Evolutionary conservation across 2,888 invertebrate species (phyloP).

Genomic region (Xestia c-nigrum): DNA sequence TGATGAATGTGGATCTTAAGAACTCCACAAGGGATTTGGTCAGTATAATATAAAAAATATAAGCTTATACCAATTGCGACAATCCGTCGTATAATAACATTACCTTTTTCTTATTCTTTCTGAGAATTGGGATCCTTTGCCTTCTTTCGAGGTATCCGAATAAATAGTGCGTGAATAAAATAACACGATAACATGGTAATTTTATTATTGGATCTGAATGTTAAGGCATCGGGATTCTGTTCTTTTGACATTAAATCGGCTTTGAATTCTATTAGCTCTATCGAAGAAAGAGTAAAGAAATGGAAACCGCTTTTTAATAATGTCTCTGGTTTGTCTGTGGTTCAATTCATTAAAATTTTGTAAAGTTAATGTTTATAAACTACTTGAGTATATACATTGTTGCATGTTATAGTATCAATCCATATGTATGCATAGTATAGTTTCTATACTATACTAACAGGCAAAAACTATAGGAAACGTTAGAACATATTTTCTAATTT

Average conservation of each 20-base stretch:
- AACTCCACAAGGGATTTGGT: conserved; percentile 1
- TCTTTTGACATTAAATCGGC: background rate
- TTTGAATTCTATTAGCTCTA: background rate
- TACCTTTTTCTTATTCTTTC: conserved; percentile 10
- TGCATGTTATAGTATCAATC: no score
- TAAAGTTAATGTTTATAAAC: no score
- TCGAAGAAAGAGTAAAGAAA: background rate
- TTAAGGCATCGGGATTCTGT: background rate
- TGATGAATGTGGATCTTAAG: background rate
- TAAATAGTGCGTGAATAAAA: conserved; percentile 37
- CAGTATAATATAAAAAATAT: background rate
- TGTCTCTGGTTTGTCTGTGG: background rate
- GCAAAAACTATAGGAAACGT: no score
- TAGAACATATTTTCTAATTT: no score
- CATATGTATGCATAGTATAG: no score
- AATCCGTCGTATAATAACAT: conserved; percentile 28
- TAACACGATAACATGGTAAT: conserved; percentile 33
- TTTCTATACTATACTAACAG: no score
- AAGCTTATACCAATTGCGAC: conserved; percentile 20
- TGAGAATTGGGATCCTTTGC: background rate
- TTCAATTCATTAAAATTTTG: background rate
- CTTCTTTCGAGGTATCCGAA: conserved; percentile 11
- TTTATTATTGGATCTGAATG: conserved; percentile 34
- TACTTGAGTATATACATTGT: no score
- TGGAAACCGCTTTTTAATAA: background rate